Base-by-base conservation (phyloP, 2,113 vertebrate genomes). In the Tor tambroides region DNA sequence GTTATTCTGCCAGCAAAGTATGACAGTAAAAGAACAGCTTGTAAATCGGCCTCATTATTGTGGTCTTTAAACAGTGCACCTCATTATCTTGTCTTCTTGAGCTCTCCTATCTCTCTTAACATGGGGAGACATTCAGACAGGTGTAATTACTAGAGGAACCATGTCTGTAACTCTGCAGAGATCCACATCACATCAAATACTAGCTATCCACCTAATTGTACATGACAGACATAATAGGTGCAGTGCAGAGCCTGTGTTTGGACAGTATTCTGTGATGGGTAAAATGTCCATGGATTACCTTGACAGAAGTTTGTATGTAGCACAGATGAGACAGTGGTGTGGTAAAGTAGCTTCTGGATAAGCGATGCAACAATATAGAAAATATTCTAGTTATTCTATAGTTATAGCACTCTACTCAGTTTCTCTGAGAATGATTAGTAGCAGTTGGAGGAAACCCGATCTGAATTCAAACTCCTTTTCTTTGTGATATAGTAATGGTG, bases 141-240 rank as follows among this genome's bases (percentile, higher is more conserved):
- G 21, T 59, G 46, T 43, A 83, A 86, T 86, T 83, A 88, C 83
- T 54, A 76, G 17, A 67, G 43, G 43, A 85, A 74, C 21, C 54
- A 41, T 28, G 11, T 71, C 87, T 85, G n/a, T 38, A 65, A 21
- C 21, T 63, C 65, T 85, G 17, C 9, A 56, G 51, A 23, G 6
- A 23, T 59, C 54, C 54, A 35, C 32, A 59, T 54, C 15, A 43
- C 67, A 23, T 35, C 12, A 11, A 76, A 69, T 82, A 19, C 63
- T 67, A 19, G 26, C 19, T 6, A 12, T 76, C 65, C 78, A 63
- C 30, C 76, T 32, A 77, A 77, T 71, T 79, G 61, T 2, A 43
- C 32, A n/a, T 72, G 49, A 84, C 21, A 10, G 21, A 56, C 7
- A 41, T 41, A 61, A 75, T 9, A 75, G 65, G 23, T 5, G 61